Conservation (phyloP, 2,797 vertebrate genomes). For the Microctenopoma stevenorrisi region DNA sequence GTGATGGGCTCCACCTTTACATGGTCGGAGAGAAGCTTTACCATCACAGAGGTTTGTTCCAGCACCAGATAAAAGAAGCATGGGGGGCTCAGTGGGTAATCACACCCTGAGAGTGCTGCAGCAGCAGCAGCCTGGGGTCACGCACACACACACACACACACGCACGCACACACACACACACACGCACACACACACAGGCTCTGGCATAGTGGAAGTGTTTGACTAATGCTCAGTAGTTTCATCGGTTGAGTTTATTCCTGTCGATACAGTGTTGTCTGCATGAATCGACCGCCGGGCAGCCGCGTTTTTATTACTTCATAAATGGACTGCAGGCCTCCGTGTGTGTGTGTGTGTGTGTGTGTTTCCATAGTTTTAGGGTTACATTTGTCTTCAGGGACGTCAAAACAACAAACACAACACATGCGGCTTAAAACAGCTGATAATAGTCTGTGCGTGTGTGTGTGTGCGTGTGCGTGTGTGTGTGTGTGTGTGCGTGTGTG, state of each 20-base stretch:
- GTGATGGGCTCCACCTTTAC: constrained; percentile 23
- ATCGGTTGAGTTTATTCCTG: constrained; percentile 53
- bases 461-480: too few relatives aligned
- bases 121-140: constrained; percentile 26
- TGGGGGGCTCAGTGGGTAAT: constrained; percentile 50
- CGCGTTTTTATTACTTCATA: constrained; percentile 59
- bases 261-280: constrained; percentile 45
- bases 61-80: constrained; percentile 19
- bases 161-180: constrained; percentile 19
- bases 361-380: too few relatives aligned
- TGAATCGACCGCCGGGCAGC: constrained; percentile 49
- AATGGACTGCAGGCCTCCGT: constrained; percentile 36
- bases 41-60: constrained; percentile 24
- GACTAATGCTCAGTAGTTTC: constrained; percentile 51
- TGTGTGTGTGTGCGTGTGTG: too few relatives aligned
- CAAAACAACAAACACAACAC: too few relatives aligned
- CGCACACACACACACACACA: constrained; percentile 6
- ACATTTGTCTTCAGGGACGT: too few relatives aligned
- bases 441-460: background rate
- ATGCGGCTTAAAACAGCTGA: too few relatives aligned
- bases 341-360: constrained; percentile 5
- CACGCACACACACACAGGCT: constrained; percentile 5
- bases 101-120: constrained; percentile 51
- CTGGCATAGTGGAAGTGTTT: constrained; percentile 40
- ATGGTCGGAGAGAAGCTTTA: constrained; percentile 12